These are phyloP conservation scores for Pachypsylla venusta DNA, from an alignment of 1,140 invertebrate species.

Conservation along the genomic window DNA sequence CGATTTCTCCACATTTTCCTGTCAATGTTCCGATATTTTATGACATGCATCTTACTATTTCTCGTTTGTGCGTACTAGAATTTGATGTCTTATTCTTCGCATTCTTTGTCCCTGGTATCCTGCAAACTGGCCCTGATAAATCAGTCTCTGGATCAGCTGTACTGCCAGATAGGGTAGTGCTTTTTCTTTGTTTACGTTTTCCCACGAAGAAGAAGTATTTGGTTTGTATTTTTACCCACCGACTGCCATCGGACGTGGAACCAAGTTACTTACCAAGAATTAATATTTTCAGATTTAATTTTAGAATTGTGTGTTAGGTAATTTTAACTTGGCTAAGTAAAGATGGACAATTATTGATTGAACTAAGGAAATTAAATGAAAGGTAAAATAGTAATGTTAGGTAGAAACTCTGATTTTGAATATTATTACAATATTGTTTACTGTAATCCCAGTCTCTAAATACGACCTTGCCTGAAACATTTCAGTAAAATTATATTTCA, in stretches of 20 bases:
- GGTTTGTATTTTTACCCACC: conserved; percentile 1
- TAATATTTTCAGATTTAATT: no score
- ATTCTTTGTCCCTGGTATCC: background rate
- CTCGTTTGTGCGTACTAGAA: background rate
- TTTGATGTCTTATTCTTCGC: background rate
- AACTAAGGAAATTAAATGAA: no score
- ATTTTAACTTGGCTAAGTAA: no score
- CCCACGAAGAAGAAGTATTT: background rate
- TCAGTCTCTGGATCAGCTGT: conserved; percentile 7
- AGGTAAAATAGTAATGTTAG: no score
- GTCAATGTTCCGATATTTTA: background rate
- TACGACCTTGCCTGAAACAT: no score
- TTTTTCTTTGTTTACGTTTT: background rate
- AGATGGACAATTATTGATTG: no score
- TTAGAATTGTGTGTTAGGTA: no score
- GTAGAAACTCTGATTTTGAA: no score
- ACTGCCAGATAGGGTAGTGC: conserved; percentile 6
- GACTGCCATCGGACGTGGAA: conserved; percentile 2
- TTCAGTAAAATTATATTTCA: no score
- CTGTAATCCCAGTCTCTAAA: no score
- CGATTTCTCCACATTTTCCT: conserved; percentile 5
- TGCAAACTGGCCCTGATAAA: background rate
- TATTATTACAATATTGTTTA: no score
- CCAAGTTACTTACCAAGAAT: no score
- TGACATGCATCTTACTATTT: background rate